Evolutionary conservation across 2,797 vertebrate genomes (phyloP).

Genomic region (Falco biarmicus): DNA sequence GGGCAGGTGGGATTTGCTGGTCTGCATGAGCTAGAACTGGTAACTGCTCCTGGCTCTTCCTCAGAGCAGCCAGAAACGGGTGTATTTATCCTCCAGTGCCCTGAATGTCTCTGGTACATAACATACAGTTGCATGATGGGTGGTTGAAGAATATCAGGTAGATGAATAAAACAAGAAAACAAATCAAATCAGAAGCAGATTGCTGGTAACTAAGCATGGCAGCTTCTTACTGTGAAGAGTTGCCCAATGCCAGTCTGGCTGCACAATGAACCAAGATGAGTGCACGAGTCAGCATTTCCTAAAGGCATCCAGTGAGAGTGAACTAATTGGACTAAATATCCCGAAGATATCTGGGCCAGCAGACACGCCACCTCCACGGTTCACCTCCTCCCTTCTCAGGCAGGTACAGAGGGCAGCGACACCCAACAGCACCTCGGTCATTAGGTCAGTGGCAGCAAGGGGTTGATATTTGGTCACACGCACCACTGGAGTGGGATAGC

Average conservation of each 20-base stretch:
- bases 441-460: rapidly evolving
- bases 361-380: rapidly evolving
- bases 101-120: background rate
- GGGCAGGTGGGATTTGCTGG: background rate
- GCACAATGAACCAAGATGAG: rapidly evolving
- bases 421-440: background rate
- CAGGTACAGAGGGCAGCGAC: background rate
- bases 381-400: background rate
- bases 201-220: rapidly evolving
- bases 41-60: background rate
- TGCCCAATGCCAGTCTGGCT: background rate
- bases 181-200: background rate
- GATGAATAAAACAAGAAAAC: background rate
- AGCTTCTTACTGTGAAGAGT: background rate
- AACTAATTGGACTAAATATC: background rate
- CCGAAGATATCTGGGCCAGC: background rate
- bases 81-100: background rate
- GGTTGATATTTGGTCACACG: rapidly evolving
- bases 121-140: rapidly evolving
- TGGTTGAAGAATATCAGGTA: background rate
- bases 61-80: background rate
- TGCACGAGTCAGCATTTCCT: background rate
- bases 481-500: rapidly evolving
- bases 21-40: background rate
- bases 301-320: background rate